phyloP scores from a whole-genome alignment of 2,797 vertebrate genomes.

The Phoxinus dragarum region DNA sequence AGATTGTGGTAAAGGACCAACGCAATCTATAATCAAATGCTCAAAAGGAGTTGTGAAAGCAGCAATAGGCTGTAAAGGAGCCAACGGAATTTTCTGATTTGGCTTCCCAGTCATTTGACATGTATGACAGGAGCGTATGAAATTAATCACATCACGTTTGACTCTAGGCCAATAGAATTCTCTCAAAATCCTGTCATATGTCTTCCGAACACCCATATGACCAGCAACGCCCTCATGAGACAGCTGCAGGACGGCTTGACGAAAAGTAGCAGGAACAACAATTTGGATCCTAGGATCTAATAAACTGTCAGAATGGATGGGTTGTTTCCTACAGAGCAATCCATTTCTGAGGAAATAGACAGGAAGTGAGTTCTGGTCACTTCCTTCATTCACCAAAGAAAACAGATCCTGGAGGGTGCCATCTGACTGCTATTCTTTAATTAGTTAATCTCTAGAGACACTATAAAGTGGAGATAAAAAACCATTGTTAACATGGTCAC shows the following conservation, averaged over 20 bases:
- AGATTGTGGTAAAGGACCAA: too few species aligned
- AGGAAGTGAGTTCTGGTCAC: too few species aligned
- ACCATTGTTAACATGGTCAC: too few species aligned
- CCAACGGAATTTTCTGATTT: too few species aligned
- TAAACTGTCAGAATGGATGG: neutral
- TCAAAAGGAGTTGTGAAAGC: too few species aligned
- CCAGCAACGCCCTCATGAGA: neutral
- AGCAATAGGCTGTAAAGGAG: too few species aligned
- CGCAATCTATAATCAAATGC: too few species aligned
- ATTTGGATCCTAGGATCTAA: neutral
- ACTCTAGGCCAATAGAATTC: neutral
- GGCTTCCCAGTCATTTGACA: too few species aligned
- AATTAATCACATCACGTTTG: neutral
- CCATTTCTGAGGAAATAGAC: neutral
- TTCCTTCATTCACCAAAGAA: too few species aligned
- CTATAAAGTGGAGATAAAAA: conserved; percentile 10
- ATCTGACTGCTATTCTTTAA: neutral
- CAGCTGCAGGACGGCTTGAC: neutral
- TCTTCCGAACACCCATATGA: neutral
- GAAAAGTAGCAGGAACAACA: neutral
- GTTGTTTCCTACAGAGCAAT: neutral
- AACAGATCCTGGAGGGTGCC: neutral
- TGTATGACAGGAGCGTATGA: too few species aligned
- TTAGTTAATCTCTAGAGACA: neutral
- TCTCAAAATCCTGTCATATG: neutral